phyloP scores from a whole-genome alignment of 2,797 vertebrate genomes.

The Xenentodon cancila region DNA sequence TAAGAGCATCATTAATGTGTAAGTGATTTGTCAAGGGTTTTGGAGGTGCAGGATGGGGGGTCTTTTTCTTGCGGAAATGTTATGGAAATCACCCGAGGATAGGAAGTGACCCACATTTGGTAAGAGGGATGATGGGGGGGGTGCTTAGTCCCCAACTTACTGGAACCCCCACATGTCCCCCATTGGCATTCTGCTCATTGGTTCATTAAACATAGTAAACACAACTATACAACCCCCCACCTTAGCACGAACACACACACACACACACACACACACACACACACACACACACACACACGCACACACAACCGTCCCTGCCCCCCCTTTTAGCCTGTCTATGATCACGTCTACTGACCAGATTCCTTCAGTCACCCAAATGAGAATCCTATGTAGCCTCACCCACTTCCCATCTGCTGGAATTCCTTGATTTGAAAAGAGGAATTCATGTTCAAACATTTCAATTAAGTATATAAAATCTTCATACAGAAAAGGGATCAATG shows the following conservation, averaged over 20 bases:
- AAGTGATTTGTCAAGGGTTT: constrained; percentile 48
- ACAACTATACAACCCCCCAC: constrained; percentile 43
- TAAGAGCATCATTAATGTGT: constrained; percentile 59
- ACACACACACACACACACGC: constrained; percentile 1
- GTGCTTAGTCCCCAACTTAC: constrained; percentile 30
- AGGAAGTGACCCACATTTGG: constrained; percentile 74
- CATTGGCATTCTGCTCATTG: constrained; percentile 59
- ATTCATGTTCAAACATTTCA: background rate
- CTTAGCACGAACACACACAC: constrained; percentile 23
- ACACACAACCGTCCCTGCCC: constrained; percentile 26
- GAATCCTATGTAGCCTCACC: constrained; percentile 22
- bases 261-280: constrained; percentile 20
- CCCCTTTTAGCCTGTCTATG: constrained; percentile 31
- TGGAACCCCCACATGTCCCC: constrained; percentile 50
- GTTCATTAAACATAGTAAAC: constrained; percentile 72
- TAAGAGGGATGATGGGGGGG: constrained; percentile 37
- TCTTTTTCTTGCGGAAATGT: constrained; percentile 35
- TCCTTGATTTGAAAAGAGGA: background rate
- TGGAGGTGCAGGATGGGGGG: constrained; percentile 23
- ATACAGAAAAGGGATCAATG: too few species aligned
- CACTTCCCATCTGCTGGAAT: constrained; percentile 33
- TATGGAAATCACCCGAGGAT: constrained; percentile 66
- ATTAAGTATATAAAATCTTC: background rate
- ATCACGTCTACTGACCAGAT: constrained; percentile 50
- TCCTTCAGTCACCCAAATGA: constrained; percentile 48